Evolutionary conservation across 2,113 vertebrate species (phyloP).

Genomic region (human): GRCh38 chr20:12638001-12638500

Average conservation of each 20-base stretch:
- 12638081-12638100: not conserved
- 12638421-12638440: not conserved
- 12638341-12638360: not conserved
- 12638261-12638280: not conserved
- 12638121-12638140: not conserved
- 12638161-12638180: not conserved
- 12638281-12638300: not conserved
- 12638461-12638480: slow-evolving; percentile 37
- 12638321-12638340: not conserved
- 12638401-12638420: not conserved
- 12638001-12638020: not conserved
- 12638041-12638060: not conserved
- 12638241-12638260: not conserved
- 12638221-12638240: not conserved
- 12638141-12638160: not conserved
- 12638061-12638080: not conserved
- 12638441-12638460: slow-evolving; percentile 44
- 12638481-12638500: slow-evolving; percentile 29
- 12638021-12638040: not conserved
- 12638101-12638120: not conserved
- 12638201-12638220: not conserved
- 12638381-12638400: not conserved
- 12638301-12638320: not conserved
- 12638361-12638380: slow-evolving; percentile 21
- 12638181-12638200: not conserved